phyloP scores from a whole-genome alignment of 2,113 vertebrate genomes.

The Peromyscus leucopus region DNA sequence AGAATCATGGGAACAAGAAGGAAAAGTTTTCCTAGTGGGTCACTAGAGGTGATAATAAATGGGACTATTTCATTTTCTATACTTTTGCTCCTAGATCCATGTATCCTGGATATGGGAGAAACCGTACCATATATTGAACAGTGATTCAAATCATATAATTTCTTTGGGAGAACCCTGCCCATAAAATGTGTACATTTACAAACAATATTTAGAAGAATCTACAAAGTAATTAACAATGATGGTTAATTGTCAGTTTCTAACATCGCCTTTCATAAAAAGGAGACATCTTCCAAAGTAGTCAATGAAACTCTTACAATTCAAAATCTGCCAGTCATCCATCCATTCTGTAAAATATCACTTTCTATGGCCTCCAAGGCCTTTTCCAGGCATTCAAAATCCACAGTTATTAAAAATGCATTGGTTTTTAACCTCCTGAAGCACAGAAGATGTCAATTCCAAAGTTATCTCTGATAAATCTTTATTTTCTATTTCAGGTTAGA shows the following conservation, averaged over 20 bases:
- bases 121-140: too few relatives aligned
- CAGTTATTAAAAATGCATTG: not conserved
- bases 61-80: too few relatives aligned
- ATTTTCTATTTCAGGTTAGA: not conserved
- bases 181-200: slow-evolving; percentile 7
- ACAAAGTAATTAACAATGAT: slow-evolving; percentile 36
- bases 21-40: not conserved
- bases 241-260: not conserved
- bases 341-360: not conserved
- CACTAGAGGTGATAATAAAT: not conserved
- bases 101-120: too few relatives aligned
- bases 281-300: not conserved
- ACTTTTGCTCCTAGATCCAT: too few relatives aligned
- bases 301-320: slow-evolving; percentile 54
- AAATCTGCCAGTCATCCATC: not conserved
- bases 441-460: not conserved
- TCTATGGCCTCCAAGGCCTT: not conserved
- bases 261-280: not conserved
- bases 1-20: not conserved
- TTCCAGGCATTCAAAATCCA: not conserved
- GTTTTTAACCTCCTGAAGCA: not conserved
- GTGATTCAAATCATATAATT: too few relatives aligned
- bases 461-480: not conserved
- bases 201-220: slow-evolving; percentile 6
- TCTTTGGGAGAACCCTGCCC: too few relatives aligned